Base-by-base conservation (phyloP, 2,888 invertebrate genomes). In the Didymodactylos carnosus region DNA sequence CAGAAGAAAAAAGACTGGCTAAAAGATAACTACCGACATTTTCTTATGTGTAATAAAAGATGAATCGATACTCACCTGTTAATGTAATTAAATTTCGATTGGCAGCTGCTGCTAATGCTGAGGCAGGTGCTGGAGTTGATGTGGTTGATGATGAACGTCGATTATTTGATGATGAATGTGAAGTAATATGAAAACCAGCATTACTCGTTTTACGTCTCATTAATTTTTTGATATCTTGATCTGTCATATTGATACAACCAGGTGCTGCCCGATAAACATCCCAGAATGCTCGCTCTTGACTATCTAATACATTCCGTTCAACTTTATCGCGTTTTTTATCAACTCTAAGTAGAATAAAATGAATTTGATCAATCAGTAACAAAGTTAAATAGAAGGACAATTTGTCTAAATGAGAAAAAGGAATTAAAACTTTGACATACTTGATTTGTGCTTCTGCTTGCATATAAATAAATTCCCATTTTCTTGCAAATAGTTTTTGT, bases 401-500 rank as follows among this genome's bases (percentile, higher is more conserved):
- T 69, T 69, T n/a, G n/a, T n/a, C n/a, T n/a, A n/a, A n/a, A n/a
- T n/a, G n/a, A n/a, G n/a, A n/a, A n/a, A n/a, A n/a, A n/a, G n/a
- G n/a, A n/a, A 25, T 4, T 41, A 3, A 23, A 72, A 25, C 35
- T 81, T 79, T 78, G 86, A 86, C 11, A 16, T 53, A 62, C 62
- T 94, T 90, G 80, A 89, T 90, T 82, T 91, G 91, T 0, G 91
- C 90, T 82, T 91, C 91, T 8, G 91, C 98, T 85, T 98, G 98
- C 95, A 98, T 95, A 84, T 94, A 97, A 80, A 98, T 97, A 83
- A 98, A 97, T 85, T 98, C 98, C 98, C 98, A 98, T 83, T 98
- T 97, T 75, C 97, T 86, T 23, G 93, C 93, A 85, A 98, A 97
- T 92, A 97, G 94, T 85, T 97, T 97, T 86, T 99, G 98, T 70